phyloP scores from a whole-genome alignment of 1,140 invertebrate species.

The Nomia melanderi region DNA sequence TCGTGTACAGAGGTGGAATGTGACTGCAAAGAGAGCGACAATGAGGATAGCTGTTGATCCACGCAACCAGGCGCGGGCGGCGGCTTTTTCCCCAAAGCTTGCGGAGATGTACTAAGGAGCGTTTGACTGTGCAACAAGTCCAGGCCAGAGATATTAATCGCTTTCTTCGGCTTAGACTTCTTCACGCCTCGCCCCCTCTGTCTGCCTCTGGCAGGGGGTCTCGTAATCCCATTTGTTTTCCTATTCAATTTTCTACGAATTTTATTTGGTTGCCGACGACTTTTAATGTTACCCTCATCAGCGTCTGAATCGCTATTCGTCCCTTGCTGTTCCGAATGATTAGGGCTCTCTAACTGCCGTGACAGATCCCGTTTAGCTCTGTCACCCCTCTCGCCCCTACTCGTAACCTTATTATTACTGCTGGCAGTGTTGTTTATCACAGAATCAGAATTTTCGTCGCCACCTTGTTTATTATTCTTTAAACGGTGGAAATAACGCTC shows the following conservation, averaged over 20 bases:
- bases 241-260: constrained; percentile 79
- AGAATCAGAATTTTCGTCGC: constrained; percentile 80
- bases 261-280: constrained; percentile 73
- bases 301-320: constrained; percentile 76
- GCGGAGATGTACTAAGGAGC: constrained; percentile 89
- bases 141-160: constrained; percentile 89
- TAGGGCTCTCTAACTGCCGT: constrained; percentile 76
- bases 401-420: constrained; percentile 74
- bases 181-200: constrained; percentile 81
- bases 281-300: constrained; percentile 70
- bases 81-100: constrained; percentile 85
- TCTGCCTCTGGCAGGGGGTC: constrained; percentile 74
- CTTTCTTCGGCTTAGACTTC: constrained; percentile 84
- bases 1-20: constrained; percentile 85
- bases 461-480: constrained; percentile 92
- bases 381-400: constrained; percentile 71
- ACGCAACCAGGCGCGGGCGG: constrained; percentile 93
- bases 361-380: constrained; percentile 78
- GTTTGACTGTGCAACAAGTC: constrained; percentile 95
- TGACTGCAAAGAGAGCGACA: constrained; percentile 83
- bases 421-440: constrained; percentile 80
- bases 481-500: constrained; percentile 97
- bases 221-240: constrained; percentile 76
- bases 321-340: constrained; percentile 73
- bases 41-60: constrained; percentile 91